Conservation (phyloP, 2,888 invertebrate genomes). For the Drosophila dives region DNA sequence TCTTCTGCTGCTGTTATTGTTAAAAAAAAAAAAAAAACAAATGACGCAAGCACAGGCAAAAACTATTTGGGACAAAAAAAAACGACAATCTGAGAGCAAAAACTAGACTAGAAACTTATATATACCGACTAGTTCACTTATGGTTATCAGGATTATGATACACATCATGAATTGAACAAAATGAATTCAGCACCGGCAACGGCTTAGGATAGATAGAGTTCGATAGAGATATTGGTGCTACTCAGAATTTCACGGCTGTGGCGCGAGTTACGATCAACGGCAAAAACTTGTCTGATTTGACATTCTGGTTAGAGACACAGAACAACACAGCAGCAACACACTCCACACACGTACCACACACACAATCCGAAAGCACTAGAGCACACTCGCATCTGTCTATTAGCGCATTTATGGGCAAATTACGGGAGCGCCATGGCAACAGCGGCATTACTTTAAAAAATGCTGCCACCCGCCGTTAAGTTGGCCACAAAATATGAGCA, state of each 20-base stretch:
- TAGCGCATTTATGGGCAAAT: slow-evolving; percentile 77
- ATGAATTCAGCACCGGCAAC: slow-evolving; percentile 17
- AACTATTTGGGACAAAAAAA: not conserved
- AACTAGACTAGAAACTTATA: not conserved
- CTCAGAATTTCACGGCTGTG: slow-evolving; percentile 32
- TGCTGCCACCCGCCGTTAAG: slow-evolving; percentile 36
- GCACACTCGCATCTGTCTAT: slow-evolving; percentile 58
- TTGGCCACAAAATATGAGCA: slow-evolving; percentile 58
- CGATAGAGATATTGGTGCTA: slow-evolving; percentile 18
- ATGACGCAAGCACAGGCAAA: slow-evolving; percentile 12
- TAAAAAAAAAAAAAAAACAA: not conserved
- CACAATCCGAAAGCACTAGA: not conserved
- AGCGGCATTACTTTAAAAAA: slow-evolving; percentile 50
- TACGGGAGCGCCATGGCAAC: slow-evolving; percentile 72
- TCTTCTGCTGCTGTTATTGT: not conserved
- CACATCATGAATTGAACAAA: too few species aligned
- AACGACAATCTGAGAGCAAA: not conserved
- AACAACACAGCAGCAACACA: slow-evolving; percentile 14
- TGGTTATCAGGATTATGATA: not conserved
- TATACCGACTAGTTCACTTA: not conserved
- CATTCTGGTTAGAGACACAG: slow-evolving; percentile 27
- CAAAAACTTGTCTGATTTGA: slow-evolving; percentile 39
- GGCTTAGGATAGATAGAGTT: not conserved
- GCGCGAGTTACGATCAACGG: slow-evolving; percentile 57
- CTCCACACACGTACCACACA: slow-evolving; percentile 9